Evolutionary conservation across 2,797 vertebrate species (phyloP).

Genomic region (Ctenosaura bakeri): DNA sequence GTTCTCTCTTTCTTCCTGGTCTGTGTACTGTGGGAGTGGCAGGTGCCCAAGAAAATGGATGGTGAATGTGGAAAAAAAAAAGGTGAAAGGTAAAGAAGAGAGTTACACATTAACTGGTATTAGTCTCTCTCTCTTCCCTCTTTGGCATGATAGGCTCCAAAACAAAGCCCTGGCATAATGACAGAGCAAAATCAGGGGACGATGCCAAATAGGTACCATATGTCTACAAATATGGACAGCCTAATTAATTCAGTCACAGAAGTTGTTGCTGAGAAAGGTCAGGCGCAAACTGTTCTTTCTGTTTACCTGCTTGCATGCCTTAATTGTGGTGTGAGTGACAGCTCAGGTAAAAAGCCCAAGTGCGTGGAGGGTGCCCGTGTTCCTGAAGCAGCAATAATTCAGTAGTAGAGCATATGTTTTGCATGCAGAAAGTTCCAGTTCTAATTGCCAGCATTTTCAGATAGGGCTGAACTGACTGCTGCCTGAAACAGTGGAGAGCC

Average conservation of each 20-base stretch:
- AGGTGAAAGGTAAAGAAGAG: conserved; percentile 37
- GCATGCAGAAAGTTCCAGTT: not conserved
- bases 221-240: not conserved
- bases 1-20: conserved; percentile 3
- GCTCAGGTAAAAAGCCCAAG: not conserved
- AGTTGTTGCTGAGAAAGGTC: not conserved
- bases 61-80: conserved; percentile 15
- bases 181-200: not conserved
- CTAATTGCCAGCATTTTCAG: not conserved
- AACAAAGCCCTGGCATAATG: not conserved
- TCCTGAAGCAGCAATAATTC: not conserved
- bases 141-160: not conserved
- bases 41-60: conserved; percentile 30
- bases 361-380: not conserved
- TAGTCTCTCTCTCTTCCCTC: not conserved
- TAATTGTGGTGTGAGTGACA: not conserved
- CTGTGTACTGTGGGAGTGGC: conserved; percentile 35
- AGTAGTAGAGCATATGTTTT: not conserved
- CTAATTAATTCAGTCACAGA: not conserved
- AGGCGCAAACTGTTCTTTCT: not conserved
- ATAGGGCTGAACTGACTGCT: not conserved
- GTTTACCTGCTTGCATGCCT: not conserved
- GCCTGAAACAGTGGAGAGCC: not conserved
- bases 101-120: conserved; percentile 47
- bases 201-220: not conserved